Base-by-base conservation (phyloP, 2,888 invertebrate species). In the Smittia sp. region DNA sequence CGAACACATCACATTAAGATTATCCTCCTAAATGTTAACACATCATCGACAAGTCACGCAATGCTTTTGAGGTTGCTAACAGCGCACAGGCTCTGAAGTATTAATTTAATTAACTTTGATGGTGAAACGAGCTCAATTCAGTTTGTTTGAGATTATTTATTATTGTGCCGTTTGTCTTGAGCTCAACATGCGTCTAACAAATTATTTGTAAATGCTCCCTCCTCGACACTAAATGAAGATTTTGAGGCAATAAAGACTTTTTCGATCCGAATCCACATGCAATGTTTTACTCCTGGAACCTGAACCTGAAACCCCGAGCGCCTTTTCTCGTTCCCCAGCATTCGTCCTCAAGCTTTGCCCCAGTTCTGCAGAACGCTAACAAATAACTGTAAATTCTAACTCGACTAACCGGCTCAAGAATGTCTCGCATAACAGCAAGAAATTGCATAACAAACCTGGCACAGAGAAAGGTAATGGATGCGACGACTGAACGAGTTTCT, bases 351-450 rank as follows among this genome's bases (percentile, higher is more conserved):
- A 63, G 25, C 63, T 27, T 27, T 25, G 15, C 15, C 9, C 39
- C 62, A 27, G 62, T 72, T 62, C 72, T 62, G 72, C 72, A 58
- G 72, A 72, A 62, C 72, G 25, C 58, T 72, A 72, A 72, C 62
- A 72, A 72, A 62, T 72, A 72, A 72, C 72, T 72, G 72, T 72
- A 72, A 13, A 72, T 72, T 72, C 62, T 72, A 72, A 58, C 62
- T 25, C 39, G 62, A 72, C 32, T 72, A 72, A 72, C 72, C 38
- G 22, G 72, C 3, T 20, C 62, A 54, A 72, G n/a, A 58, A 25
- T 41, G 39, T 18, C 25, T 22, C 32, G 20, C 27, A 32, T 27
- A 62, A 54, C 32, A 24, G 54, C 69, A 32, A 69, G 20, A 63
- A 13, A 20, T 69, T 69, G 69, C 54, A 69, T 69, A 69, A 68